Conservation (phyloP, 2,888 invertebrate genomes). For the Tribolium freemani region DNA sequence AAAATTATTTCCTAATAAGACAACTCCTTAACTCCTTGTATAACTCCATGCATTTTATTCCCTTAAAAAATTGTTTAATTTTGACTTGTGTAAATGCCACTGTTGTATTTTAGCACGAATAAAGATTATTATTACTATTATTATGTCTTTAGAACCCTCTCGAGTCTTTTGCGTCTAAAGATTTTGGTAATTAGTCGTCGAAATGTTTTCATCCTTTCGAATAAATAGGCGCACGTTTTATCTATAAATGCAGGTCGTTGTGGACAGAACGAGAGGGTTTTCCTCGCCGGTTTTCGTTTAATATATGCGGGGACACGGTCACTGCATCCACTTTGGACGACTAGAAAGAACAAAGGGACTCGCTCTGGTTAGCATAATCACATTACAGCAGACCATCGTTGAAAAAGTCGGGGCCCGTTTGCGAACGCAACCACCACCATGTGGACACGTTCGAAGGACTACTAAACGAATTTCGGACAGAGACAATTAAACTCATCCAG, state of each 20-base stretch:
- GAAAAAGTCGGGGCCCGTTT: slow-evolving; percentile 32
- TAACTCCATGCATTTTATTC: no score
- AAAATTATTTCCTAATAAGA: no score
- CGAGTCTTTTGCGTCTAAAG: no score
- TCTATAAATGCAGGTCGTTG: slow-evolving; percentile 39
- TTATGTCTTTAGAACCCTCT: no score
- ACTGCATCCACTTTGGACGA: slow-evolving; percentile 43
- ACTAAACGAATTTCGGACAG: slow-evolving; percentile 40
- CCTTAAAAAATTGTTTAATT: no score
- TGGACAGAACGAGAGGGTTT: slow-evolving; percentile 32
- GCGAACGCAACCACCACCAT: not conserved
- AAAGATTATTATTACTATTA: no score
- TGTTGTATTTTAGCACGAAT: no score
- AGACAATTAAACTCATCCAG: slow-evolving; percentile 39
- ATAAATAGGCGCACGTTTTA: slow-evolving; percentile 13
- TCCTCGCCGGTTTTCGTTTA: slow-evolving; percentile 39
- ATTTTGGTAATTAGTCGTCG: no score
- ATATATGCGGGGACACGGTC: slow-evolving; percentile 50
- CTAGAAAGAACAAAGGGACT: slow-evolving; percentile 49
- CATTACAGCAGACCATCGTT: slow-evolving; percentile 44
- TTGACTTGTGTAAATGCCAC: no score
- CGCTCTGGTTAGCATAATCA: slow-evolving; percentile 50
- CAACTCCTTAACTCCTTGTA: no score
- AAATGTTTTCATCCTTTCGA: not conserved
- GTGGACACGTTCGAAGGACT: slow-evolving; percentile 14